Evolutionary conservation across 2,888 invertebrate species (phyloP).

Genomic region (Brachyptera risi): DNA sequence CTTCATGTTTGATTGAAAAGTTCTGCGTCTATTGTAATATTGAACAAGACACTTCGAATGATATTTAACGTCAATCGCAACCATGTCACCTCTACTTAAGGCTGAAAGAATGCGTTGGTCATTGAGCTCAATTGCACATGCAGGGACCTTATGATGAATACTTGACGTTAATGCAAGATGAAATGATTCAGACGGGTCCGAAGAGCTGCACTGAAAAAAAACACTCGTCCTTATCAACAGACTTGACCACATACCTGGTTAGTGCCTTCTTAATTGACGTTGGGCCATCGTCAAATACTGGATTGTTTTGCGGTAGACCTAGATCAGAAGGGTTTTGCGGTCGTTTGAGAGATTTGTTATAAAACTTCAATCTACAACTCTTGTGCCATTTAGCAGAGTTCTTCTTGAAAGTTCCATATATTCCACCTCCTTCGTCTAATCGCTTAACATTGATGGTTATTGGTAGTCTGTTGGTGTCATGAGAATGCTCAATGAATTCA

Average conservation of each 20-base stretch:
- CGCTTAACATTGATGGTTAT: background rate
- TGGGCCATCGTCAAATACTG: background rate
- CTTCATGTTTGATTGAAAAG: background rate
- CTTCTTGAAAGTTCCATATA: background rate
- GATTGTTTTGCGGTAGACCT: background rate
- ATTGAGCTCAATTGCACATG: background rate
- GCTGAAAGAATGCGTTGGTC: background rate
- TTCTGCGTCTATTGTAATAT: background rate
- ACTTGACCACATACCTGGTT: background rate
- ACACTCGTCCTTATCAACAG: too few relatives aligned
- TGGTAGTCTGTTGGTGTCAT: background rate
- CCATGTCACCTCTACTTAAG: background rate
- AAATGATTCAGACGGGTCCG: background rate
- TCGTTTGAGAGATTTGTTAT: background rate
- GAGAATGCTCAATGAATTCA: background rate
- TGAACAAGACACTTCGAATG: background rate
- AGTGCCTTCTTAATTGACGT: background rate
- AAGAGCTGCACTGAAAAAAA: background rate
- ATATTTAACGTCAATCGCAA: background rate
- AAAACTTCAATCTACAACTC: background rate
- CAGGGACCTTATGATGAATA: background rate
- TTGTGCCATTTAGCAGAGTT: constrained; percentile 3
- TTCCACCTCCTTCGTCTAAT: background rate
- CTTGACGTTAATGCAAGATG: background rate
- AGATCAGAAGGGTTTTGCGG: too few relatives aligned